These are phyloP conservation scores for Diprion similis DNA, from an alignment of 1,140 invertebrate species.

Conservation along the genomic window DNA sequence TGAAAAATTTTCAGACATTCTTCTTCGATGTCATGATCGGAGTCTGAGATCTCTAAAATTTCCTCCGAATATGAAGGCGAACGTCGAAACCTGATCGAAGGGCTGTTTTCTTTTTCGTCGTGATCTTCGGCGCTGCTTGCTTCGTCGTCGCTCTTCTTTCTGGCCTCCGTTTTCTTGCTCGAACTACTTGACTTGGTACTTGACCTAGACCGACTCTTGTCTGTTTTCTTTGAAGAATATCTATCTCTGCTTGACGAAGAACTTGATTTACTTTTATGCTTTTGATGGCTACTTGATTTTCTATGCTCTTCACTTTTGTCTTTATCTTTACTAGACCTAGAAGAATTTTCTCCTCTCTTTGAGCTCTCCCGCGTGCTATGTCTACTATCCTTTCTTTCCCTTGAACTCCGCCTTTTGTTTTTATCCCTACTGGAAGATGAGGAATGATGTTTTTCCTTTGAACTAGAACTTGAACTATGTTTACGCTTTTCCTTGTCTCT, in stretches of 20 bases:
- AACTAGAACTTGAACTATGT: slow-evolving; percentile 21
- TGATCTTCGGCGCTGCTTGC: slow-evolving; percentile 33
- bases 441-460: slow-evolving; percentile 29
- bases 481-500: slow-evolving; percentile 27
- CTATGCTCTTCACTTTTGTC: slow-evolving; percentile 35
- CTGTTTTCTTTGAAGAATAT: slow-evolving; percentile 34
- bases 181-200: slow-evolving; percentile 35
- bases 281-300: slow-evolving; percentile 39
- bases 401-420: slow-evolving; percentile 30
- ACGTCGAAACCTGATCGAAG: slow-evolving; percentile 8
- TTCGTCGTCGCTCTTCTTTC: slow-evolving; percentile 37
- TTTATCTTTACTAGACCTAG: slow-evolving; percentile 30
- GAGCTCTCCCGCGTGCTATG: slow-evolving; percentile 31
- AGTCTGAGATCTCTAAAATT: slow-evolving; percentile 50
- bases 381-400: slow-evolving; percentile 33
- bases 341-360: slow-evolving; percentile 30
- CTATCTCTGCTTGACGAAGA: slow-evolving; percentile 34
- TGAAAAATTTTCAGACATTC: slow-evolving; percentile 80
- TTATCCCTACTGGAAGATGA: slow-evolving; percentile 37
- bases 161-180: slow-evolving; percentile 33
- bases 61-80: slow-evolving; percentile 40
- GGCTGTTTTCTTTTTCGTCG: slow-evolving; percentile 34
- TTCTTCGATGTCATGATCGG: slow-evolving; percentile 69
- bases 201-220: slow-evolving; percentile 34
- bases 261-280: slow-evolving; percentile 36